phyloP scores from a whole-genome alignment of 1,140 invertebrate genomes.

The Platyura marginata region DNA sequence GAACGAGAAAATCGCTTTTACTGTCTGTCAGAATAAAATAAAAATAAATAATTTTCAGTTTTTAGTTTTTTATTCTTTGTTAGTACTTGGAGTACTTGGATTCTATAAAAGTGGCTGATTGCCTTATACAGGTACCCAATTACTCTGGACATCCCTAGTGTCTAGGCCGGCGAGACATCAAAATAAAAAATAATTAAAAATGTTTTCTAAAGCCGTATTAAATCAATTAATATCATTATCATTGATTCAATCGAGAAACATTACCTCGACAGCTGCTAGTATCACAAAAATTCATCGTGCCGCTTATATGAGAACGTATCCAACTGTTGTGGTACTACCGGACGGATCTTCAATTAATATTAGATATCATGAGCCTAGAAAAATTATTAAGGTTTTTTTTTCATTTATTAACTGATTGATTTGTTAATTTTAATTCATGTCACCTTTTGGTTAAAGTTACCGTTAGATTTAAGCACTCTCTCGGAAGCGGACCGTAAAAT shows the following conservation, averaged over 20 bases:
- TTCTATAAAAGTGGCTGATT: too few relatives aligned
- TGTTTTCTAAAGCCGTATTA: too few relatives aligned
- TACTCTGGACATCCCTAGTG: too few relatives aligned
- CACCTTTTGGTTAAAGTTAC: constrained; percentile 37
- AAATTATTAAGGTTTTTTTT: constrained; percentile 38
- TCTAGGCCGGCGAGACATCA: too few relatives aligned
- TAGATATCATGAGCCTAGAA: constrained; percentile 61
- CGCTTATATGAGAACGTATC: constrained; percentile 51
- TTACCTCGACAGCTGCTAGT: constrained; percentile 29
- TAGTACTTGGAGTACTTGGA: too few relatives aligned
- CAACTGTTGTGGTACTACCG: constrained; percentile 50
- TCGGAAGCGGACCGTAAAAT: constrained; percentile 45
- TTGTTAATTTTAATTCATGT: constrained; percentile 1
- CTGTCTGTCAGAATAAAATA: too few relatives aligned
- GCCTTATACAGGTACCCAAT: too few relatives aligned
- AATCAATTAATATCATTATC: neutral
- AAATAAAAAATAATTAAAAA: too few relatives aligned
- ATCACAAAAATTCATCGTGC: constrained; percentile 51
- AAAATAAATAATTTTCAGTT: too few relatives aligned
- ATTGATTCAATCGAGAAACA: constrained; percentile 8
- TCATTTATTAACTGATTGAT: constrained; percentile 2
- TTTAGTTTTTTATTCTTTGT: too few relatives aligned
- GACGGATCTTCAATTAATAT: constrained; percentile 73
- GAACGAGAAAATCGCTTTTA: too few relatives aligned
- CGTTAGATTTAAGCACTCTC: constrained; percentile 49